These are phyloP conservation scores for Rhyacophila brunnea DNA, from an alignment of 1,140 invertebrate species.

Conservation along the genomic window DNA sequence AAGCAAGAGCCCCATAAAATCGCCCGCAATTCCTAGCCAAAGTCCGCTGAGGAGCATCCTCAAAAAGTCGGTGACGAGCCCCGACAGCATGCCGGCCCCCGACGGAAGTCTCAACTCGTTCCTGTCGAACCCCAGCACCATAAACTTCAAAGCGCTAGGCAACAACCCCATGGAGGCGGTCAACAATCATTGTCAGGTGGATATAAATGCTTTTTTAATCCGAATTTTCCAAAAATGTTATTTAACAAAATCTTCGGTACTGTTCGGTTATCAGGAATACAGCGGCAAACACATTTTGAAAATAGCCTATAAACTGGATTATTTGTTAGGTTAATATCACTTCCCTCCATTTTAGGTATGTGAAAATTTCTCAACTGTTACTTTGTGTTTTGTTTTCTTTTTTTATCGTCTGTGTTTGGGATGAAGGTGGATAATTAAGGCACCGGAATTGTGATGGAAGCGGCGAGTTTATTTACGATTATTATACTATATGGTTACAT, in stretches of 20 bases:
- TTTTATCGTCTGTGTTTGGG: too few relatives aligned
- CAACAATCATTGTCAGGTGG: conserved; percentile 43
- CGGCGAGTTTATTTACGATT: too few relatives aligned
- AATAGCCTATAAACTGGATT: too few relatives aligned
- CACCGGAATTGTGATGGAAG: too few relatives aligned
- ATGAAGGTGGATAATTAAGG: too few relatives aligned
- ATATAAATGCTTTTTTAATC: not conserved
- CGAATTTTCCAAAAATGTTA: not conserved
- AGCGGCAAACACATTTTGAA: too few relatives aligned
- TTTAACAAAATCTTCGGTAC: not conserved
- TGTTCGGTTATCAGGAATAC: too few relatives aligned
- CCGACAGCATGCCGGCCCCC: too few relatives aligned
- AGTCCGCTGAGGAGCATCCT: not conserved
- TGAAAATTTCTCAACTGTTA: too few relatives aligned
- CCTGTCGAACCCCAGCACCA: conserved; percentile 39
- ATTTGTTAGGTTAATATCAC: not conserved
- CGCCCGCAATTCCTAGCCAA: not conserved
- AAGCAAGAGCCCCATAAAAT: too few relatives aligned
- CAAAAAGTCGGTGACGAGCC: not conserved
- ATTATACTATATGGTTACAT: too few relatives aligned
- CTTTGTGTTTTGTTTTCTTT: too few relatives aligned
- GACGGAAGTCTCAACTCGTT: conserved; percentile 28
- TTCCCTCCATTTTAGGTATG: not conserved
- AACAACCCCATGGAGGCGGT: conserved; percentile 39
- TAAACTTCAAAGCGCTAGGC: conserved; percentile 40